Evolutionary conservation across 2,113 vertebrate species (phyloP).

Genomic region (Suricata suricatta): DNA sequence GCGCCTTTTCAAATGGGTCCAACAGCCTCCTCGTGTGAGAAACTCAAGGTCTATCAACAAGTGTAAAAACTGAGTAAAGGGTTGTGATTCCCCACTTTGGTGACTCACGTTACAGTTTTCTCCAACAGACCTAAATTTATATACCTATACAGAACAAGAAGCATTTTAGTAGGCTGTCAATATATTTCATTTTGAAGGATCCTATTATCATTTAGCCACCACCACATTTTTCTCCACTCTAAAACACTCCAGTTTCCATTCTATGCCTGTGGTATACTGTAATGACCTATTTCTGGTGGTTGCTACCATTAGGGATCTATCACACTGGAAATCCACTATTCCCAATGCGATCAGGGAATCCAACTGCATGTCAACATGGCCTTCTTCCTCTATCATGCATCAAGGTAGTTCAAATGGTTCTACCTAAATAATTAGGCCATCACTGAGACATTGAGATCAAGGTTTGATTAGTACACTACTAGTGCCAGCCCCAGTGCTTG

Average conservation of each 20-base stretch:
- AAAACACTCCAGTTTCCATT: not conserved
- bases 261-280: not conserved
- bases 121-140: not conserved
- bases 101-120: not conserved
- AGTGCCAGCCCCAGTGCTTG: not conserved
- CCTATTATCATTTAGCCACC: not conserved
- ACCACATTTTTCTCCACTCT: not conserved
- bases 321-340: not conserved
- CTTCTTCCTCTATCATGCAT: not conserved
- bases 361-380: not conserved
- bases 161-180: not conserved
- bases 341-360: not conserved
- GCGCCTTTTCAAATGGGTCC: not conserved
- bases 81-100: not conserved
- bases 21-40: not conserved
- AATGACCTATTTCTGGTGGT: not conserved
- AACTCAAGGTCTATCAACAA: not conserved
- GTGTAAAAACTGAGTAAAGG: not conserved
- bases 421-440: not conserved
- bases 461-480: not conserved
- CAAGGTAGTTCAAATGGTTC: not conserved
- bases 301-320: not conserved
- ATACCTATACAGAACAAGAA: not conserved
- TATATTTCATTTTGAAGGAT: not conserved
- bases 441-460: not conserved